These are phyloP conservation scores for Diaprepes abbreviatus DNA, from an alignment of 2,888 invertebrate species.

Conservation along the genomic window DNA sequence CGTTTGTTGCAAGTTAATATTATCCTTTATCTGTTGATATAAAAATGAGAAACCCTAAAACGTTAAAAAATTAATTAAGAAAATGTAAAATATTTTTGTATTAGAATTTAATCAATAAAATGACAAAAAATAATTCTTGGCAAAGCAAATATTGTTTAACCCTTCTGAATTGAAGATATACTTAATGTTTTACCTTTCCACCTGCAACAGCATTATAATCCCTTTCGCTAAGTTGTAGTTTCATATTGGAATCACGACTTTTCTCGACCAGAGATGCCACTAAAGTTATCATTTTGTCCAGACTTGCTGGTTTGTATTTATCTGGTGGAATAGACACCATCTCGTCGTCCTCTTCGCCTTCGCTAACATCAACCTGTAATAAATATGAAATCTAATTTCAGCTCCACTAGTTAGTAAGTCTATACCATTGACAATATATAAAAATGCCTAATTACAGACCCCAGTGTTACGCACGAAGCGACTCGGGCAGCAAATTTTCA, in stretches of 20 bases:
- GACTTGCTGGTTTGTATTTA: conserved; percentile 89
- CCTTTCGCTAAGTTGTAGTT: conserved; percentile 80
- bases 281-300: conserved; percentile 96
- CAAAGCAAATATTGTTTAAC: too few relatives aligned
- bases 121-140: too few relatives aligned
- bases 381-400: too few relatives aligned
- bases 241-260: conserved; percentile 83
- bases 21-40: conserved; percentile 95
- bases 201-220: conserved; percentile 88
- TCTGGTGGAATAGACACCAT: conserved; percentile 77
- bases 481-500: too few relatives aligned
- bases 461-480: too few relatives aligned
- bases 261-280: conserved; percentile 91
- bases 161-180: too few relatives aligned
- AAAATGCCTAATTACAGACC: too few relatives aligned
- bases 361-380: conserved; percentile 74
- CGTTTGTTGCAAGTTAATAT: conserved; percentile 92
- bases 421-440: too few relatives aligned
- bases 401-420: too few relatives aligned
- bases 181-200: conserved; percentile 83
- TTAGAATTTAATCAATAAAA: too few relatives aligned
- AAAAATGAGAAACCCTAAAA: conserved; percentile 87
- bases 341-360: conserved; percentile 81
- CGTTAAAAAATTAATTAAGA: too few relatives aligned
- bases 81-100: too few relatives aligned